A percentile compares a stretch with the other conserved stretches of the same genome.
phyloP scores from a whole-genome alignment of 2,888 invertebrate species.

The Stenolophus ochropezus region DNA sequence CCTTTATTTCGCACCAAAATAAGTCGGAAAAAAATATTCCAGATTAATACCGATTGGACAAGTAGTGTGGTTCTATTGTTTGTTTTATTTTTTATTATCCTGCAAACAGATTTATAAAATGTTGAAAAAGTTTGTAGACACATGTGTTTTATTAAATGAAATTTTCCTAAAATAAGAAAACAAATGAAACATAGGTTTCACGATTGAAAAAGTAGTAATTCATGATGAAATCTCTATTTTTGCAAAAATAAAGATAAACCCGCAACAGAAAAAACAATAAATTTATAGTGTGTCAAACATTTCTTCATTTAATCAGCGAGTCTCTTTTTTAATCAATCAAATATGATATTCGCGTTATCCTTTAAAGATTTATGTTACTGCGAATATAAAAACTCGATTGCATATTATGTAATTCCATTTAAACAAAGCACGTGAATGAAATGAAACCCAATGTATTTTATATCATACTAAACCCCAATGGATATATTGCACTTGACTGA shows the following conservation, averaged over 20 bases:
- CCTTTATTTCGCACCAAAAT: no score
- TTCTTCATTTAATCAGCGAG: constrained; percentile 8
- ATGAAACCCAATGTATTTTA: constrained; percentile 17
- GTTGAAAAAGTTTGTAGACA: no score
- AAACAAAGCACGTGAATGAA: constrained; percentile 18
- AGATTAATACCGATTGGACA: no score
- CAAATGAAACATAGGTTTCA: neutral
- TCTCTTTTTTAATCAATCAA: constrained; percentile 27
- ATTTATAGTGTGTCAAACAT: constrained; percentile 11
- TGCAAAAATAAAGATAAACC: constrained; percentile 2
- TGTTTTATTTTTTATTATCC: no score
- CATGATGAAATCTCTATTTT: neutral
- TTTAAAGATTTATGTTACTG: constrained; percentile 17
- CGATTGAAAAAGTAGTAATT: constrained; percentile 2
- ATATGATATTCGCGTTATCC: constrained; percentile 5
- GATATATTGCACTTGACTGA: constrained; percentile 29
- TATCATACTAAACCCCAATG: constrained; percentile 2
- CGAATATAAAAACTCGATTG: constrained; percentile 4
- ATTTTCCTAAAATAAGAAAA: neutral
- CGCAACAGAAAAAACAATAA: constrained; percentile 5
- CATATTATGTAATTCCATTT: constrained; percentile 9
- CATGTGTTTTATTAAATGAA: no score
- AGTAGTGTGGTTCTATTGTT: no score
- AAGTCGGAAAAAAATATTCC: no score
- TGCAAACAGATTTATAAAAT: no score